phyloP scores from a whole-genome alignment of 2,888 invertebrate species.

The Plemyria rubiginata region DNA sequence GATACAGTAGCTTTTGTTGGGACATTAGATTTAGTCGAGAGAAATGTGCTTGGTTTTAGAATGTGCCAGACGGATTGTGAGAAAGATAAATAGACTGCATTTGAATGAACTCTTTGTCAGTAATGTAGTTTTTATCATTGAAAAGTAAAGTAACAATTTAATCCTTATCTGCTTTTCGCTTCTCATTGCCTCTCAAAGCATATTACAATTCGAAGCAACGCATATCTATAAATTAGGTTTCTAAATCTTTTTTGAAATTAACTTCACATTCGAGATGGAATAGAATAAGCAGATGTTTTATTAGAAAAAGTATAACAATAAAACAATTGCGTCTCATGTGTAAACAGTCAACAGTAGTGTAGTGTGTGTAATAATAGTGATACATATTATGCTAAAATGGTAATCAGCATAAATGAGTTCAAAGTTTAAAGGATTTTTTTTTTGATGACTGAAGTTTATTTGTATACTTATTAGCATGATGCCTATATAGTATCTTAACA shows the following conservation, averaged over 20 bases:
- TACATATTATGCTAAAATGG: too few relatives aligned
- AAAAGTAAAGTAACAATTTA: not conserved
- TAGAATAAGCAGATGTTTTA: too few relatives aligned
- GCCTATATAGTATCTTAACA: not conserved
- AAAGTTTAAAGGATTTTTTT: not conserved
- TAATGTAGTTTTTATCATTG: not conserved
- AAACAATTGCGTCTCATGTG: too few relatives aligned
- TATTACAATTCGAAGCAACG: too few relatives aligned
- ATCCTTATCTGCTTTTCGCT: not conserved
- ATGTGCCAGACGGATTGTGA: slow-evolving; percentile 33
- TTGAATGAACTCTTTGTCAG: slow-evolving; percentile 9
- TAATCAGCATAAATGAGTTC: too few relatives aligned
- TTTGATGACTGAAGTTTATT: not conserved
- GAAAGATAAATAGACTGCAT: slow-evolving; percentile 16
- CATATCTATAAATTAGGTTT: too few relatives aligned
- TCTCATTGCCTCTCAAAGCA: not conserved
- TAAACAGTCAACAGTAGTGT: not conserved
- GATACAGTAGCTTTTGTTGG: slow-evolving; percentile 39
- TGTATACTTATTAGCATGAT: too few relatives aligned
- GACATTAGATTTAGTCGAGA: slow-evolving; percentile 40
- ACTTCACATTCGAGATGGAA: too few relatives aligned
- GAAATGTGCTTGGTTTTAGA: slow-evolving; percentile 33
- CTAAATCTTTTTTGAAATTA: too few relatives aligned
- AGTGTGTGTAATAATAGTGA: too few relatives aligned
- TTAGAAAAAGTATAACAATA: too few relatives aligned